Evolutionary conservation across 1,140 invertebrate genomes (phyloP).

Genomic region (Zaprionus nigranus): DNA sequence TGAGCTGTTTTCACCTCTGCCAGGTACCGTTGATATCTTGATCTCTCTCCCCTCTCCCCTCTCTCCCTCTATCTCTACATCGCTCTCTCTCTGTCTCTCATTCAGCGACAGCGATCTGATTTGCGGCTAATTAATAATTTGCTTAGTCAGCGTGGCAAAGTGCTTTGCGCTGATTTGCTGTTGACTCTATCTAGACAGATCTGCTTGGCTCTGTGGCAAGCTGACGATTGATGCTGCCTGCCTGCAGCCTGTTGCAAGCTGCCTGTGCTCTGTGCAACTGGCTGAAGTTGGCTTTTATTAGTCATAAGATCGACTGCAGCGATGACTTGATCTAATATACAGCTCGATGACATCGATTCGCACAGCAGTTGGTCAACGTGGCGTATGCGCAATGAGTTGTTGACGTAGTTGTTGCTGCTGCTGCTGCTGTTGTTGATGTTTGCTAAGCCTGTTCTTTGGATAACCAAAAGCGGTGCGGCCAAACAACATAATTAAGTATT

Average conservation of each 20-base stretch:
- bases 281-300: constrained; percentile 27
- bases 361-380: constrained; percentile 59
- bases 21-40: background rate
- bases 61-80: background rate
- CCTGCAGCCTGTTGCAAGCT: background rate
- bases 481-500: constrained; percentile 83
- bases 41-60: background rate
- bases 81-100: background rate
- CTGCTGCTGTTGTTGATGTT: background rate
- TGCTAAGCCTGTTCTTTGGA: constrained; percentile 65
- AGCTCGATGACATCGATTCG: constrained; percentile 44
- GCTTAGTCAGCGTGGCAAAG: constrained; percentile 49
- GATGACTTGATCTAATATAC: constrained; percentile 28
- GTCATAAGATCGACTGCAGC: constrained; percentile 27
- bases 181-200: constrained; percentile 45
- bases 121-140: constrained; percentile 46
- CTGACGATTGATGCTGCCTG: constrained; percentile 16
- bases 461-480: constrained; percentile 65
- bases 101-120: constrained; percentile 29
- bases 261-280: background rate
- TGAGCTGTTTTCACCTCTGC: constrained; percentile 1
- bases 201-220: background rate
- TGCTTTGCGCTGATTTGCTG: constrained; percentile 43
- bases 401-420: background rate
- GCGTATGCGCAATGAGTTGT: constrained; percentile 71